A percentile compares a stretch with the other conserved stretches of the same genome.
These are phyloP conservation scores for Tridacna gigas DNA, from an alignment of 2,888 invertebrate species.

Conservation along the genomic window DNA sequence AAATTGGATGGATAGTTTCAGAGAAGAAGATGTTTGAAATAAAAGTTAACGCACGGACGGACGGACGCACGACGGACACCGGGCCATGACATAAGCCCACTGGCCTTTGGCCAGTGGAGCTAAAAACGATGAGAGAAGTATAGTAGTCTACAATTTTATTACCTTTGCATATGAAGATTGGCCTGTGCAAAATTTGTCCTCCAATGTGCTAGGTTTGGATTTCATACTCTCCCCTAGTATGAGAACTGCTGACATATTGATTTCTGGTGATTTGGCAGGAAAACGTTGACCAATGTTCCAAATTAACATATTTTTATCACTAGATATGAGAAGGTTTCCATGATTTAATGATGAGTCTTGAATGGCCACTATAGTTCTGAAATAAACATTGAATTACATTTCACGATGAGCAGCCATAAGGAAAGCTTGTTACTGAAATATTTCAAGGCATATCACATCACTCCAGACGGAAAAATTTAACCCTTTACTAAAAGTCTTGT, in stretches of 20 bases:
- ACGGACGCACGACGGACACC: too few relatives aligned
- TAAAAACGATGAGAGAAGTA: too few relatives aligned
- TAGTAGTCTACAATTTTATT: too few relatives aligned
- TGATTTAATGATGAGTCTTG: slow-evolving; percentile 77
- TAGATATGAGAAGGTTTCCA: slow-evolving; percentile 74
- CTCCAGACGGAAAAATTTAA: background rate
- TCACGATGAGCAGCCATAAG: background rate
- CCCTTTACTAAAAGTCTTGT: background rate
- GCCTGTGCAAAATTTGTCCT: slow-evolving; percentile 80
- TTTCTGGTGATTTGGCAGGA: slow-evolving; percentile 74
- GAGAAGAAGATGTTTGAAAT: too few relatives aligned
- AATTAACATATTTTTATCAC: slow-evolving; percentile 75
- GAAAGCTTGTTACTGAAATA: background rate
- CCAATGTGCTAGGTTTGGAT: slow-evolving; percentile 43
- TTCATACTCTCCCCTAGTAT: slow-evolving; percentile 57
- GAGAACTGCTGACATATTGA: slow-evolving; percentile 75
- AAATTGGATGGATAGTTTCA: too few relatives aligned
- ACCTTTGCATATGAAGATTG: slow-evolving; percentile 81
- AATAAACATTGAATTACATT: background rate
- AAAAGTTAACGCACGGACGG: too few relatives aligned
- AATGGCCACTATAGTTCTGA: slow-evolving; percentile 49
- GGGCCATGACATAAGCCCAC: too few relatives aligned
- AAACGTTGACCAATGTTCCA: slow-evolving; percentile 83
- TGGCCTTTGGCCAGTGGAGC: too few relatives aligned
- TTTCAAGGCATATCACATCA: background rate